Conservation (phyloP, 2,888 invertebrate genomes). For the Archips crataeganus region DNA sequence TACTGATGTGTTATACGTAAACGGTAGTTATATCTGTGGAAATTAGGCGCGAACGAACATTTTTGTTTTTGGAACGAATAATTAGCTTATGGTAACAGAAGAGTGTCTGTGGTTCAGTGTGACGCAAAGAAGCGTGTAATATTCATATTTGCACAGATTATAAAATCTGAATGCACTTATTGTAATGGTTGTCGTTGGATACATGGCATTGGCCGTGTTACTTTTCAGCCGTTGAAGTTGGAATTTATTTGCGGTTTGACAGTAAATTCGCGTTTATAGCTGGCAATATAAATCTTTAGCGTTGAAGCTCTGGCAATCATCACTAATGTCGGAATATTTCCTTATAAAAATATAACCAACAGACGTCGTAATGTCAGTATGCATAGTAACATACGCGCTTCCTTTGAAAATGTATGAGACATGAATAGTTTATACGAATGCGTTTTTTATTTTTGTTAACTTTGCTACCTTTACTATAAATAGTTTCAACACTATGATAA, state of each 20-base stretch:
- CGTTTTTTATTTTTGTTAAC: background rate
- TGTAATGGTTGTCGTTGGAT: constrained; percentile 8
- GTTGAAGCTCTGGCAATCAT: constrained; percentile 38
- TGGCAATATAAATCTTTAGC: constrained; percentile 52
- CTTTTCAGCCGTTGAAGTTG: constrained; percentile 58
- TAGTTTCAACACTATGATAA: background rate
- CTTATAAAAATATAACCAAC: constrained; percentile 5
- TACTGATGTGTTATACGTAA: constrained; percentile 28
- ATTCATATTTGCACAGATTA: constrained; percentile 20
- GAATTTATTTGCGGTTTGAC: constrained; percentile 79
- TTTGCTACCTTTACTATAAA: background rate
- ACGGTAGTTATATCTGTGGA: constrained; percentile 22
- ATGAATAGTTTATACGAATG: background rate
- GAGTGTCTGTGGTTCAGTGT: no score
- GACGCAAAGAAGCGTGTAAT: constrained; percentile 2
- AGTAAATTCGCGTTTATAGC: constrained; percentile 72
- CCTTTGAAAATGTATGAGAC: constrained; percentile 17
- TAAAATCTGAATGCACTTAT: constrained; percentile 13
- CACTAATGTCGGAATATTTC: constrained; percentile 10
- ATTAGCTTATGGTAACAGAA: no score
- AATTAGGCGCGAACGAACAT: constrained; percentile 15
- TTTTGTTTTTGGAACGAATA: no score
- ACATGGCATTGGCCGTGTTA: constrained; percentile 33
- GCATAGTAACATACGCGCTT: constrained; percentile 11
- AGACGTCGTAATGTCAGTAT: background rate